These are phyloP conservation scores for Brachycybe producta DNA, from an alignment of 2,888 invertebrate species.

Conservation along the genomic window DNA sequence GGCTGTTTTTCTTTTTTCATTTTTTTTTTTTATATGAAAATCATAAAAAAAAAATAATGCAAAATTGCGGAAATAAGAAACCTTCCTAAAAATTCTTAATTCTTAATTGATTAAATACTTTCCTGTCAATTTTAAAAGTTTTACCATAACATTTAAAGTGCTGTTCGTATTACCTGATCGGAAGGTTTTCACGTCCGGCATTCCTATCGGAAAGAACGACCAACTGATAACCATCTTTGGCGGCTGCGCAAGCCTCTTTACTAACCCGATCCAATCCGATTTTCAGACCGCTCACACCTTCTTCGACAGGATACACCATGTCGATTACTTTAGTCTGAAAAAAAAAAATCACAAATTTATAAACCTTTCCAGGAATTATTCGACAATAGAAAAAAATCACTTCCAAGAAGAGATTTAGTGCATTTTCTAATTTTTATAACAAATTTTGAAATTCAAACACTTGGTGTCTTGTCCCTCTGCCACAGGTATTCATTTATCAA, in stretches of 20 bases:
- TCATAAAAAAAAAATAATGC: too few relatives aligned
- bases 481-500: too few relatives aligned
- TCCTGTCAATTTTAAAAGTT: conserved; percentile 1
- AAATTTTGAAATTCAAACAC: background rate
- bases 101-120: background rate
- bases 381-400: too few relatives aligned
- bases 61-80: conserved; percentile 6
- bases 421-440: too few relatives aligned
- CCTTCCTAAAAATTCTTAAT: conserved; percentile 3
- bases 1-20: too few relatives aligned
- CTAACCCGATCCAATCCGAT: conserved; percentile 68
- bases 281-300: conserved; percentile 60
- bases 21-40: too few relatives aligned
- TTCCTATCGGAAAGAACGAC: conserved; percentile 68
- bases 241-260: conserved; percentile 66
- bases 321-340: conserved; percentile 63
- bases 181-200: conserved; percentile 38
- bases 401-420: too few relatives aligned
- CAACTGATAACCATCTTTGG: conserved; percentile 62
- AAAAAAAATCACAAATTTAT: conserved; percentile 14
- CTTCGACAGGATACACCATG: conserved; percentile 66
- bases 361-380: background rate
- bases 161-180: conserved; percentile 35
- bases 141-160: background rate
- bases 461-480: too few relatives aligned